These are phyloP conservation scores for Harpalus rubripes DNA, from an alignment of 2,888 invertebrate species.

Conservation along the genomic window DNA sequence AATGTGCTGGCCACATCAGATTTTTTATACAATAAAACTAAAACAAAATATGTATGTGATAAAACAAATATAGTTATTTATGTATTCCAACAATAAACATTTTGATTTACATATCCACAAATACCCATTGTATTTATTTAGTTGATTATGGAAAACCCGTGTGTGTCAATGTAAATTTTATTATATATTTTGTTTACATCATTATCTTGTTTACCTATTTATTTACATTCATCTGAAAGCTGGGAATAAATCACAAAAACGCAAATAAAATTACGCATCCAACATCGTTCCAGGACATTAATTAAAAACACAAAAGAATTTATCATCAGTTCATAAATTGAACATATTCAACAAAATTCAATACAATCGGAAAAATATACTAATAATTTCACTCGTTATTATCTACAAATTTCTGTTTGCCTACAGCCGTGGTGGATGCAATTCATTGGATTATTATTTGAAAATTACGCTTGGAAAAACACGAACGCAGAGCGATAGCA, in stretches of 20 bases:
- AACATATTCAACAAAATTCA: conserved; percentile 46
- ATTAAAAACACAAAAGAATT: conserved; percentile 41
- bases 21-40: neutral
- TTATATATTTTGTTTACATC: conserved; percentile 16
- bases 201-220: neutral
- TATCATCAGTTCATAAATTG: conserved; percentile 51
- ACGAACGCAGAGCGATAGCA: conserved; percentile 31
- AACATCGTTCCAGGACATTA: conserved; percentile 15
- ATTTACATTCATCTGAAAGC: neutral
- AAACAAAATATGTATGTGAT: neutral
- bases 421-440: conserved; percentile 5
- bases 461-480: conserved; percentile 63
- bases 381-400: conserved; percentile 52
- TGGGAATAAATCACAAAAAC: neutral
- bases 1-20: too few relatives aligned
- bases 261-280: neutral
- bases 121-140: neutral
- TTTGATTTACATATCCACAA: neutral
- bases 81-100: neutral
- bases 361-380: conserved; percentile 53
- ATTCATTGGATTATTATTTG: conserved; percentile 60
- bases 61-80: neutral
- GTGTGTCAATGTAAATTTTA: neutral
- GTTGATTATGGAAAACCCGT: conserved; percentile 1
- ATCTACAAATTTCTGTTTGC: conserved; percentile 50